A percentile compares a stretch with the other conserved stretches of the same genome.
These are phyloP conservation scores for Perca fluviatilis DNA, from an alignment of 2,113 vertebrate species.

Conservation along the genomic window DNA sequence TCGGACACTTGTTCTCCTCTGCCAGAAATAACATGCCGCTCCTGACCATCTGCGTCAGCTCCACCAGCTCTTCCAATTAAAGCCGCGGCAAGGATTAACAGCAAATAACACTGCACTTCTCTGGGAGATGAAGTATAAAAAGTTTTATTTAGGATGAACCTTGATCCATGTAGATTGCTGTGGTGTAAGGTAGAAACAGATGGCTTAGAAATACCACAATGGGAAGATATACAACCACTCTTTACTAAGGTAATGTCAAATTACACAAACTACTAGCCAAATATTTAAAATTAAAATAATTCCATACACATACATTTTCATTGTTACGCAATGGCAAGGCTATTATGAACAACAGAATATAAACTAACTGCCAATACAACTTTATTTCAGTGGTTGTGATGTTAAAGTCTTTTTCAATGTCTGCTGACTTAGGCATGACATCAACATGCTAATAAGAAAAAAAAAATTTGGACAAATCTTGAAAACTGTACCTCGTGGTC, in stretches of 20 bases:
- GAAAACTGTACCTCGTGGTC: not conserved
- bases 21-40: slow-evolving; percentile 58
- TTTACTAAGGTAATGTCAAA: not conserved
- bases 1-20: slow-evolving; percentile 28
- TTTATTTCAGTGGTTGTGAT: not conserved
- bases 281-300: not conserved
- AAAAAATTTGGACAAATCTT: not conserved
- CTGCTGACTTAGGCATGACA: too few species aligned
- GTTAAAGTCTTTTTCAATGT: not conserved
- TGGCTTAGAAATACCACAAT: not conserved
- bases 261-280: too few species aligned
- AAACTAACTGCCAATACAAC: not conserved
- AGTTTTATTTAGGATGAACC: not conserved
- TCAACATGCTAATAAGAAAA: not conserved
- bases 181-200: not conserved
- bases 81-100: not conserved
- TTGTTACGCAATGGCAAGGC: not conserved
- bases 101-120: slow-evolving; percentile 19
- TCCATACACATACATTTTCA: not conserved
- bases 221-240: not conserved
- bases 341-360: not conserved
- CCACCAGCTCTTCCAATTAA: slow-evolving; percentile 8
- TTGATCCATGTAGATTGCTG: not conserved
- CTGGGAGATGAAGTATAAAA: not conserved
- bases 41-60: slow-evolving; percentile 56